Conservation (phyloP, 1,140 invertebrate genomes). For the Drosophila athabasca region DNA sequence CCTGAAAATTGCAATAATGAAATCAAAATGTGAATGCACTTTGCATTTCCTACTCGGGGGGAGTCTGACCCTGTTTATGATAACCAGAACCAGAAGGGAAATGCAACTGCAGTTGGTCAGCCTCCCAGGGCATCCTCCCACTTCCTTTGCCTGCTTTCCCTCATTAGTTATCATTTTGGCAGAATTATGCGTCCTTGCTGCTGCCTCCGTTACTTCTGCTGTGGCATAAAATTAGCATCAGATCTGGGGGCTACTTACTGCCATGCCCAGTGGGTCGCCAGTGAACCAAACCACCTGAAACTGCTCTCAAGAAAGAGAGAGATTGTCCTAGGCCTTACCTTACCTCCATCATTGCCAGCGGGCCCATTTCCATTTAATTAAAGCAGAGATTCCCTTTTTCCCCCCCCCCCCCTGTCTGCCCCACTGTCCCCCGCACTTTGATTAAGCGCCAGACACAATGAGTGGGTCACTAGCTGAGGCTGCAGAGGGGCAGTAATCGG, state of each 20-base stretch:
- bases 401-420: neutral
- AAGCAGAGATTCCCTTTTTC: slow-evolving; percentile 18
- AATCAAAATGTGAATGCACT: slow-evolving; percentile 81
- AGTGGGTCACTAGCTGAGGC: too few relatives aligned
- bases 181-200: slow-evolving; percentile 36
- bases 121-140: slow-evolving; percentile 14
- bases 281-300: neutral
- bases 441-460: slow-evolving; percentile 33
- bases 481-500: slow-evolving; percentile 9
- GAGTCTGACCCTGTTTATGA: slow-evolving; percentile 72
- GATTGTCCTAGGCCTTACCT: neutral
- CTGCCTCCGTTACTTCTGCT: slow-evolving; percentile 7
- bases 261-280: neutral
- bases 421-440: neutral
- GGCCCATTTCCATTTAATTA: slow-evolving; percentile 26
- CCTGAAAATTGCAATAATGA: slow-evolving; percentile 73
- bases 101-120: slow-evolving; percentile 7
- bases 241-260: slow-evolving; percentile 8
- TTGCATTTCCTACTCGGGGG: slow-evolving; percentile 73
- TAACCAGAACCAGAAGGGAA: slow-evolving; percentile 5
- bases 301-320: too few relatives aligned
- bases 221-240: slow-evolving; percentile 35
- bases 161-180: slow-evolving; percentile 58
- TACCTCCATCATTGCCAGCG: neutral
- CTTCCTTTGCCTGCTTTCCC: slow-evolving; percentile 21